A percentile compares a stretch with the other conserved stretches of the same genome.
Evolutionary conservation across 2,797 vertebrate species (phyloP).

Genomic region (Chromobotia macracanthus): DNA sequence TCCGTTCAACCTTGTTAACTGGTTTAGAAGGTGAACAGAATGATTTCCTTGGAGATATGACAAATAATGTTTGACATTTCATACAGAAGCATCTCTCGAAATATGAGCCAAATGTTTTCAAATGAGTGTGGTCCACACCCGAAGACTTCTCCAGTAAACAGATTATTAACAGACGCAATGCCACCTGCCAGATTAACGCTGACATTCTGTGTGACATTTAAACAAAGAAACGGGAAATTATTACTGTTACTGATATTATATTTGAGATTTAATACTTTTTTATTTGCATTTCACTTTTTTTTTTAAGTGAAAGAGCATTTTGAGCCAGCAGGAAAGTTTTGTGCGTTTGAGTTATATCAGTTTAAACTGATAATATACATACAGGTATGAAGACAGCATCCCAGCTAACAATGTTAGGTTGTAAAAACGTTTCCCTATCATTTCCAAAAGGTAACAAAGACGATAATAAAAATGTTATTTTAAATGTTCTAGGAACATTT

Average conservation of each 20-base stretch:
- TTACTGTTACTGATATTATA: slow-evolving; percentile 24
- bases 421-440: too few species aligned
- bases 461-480: too few species aligned
- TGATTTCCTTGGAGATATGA: slow-evolving; percentile 34
- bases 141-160: slow-evolving; percentile 44
- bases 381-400: too few species aligned
- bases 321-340: background rate
- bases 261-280: slow-evolving; percentile 22
- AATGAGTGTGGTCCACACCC: slow-evolving; percentile 34
- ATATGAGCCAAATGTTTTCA: slow-evolving; percentile 32
- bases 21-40: slow-evolving; percentile 38
- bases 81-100: slow-evolving; percentile 10
- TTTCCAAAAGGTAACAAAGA: too few species aligned
- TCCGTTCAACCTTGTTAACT: slow-evolving; percentile 36
- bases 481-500: too few species aligned
- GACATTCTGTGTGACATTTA: slow-evolving; percentile 47
- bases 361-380: background rate
- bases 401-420: too few species aligned
- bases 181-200: slow-evolving; percentile 43
- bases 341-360: background rate
- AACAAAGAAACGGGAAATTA: slow-evolving; percentile 31
- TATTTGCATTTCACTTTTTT: slow-evolving; percentile 19
- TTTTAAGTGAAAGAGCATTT: background rate
- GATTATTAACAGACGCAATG: slow-evolving; percentile 37
- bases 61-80: slow-evolving; percentile 45